These are phyloP conservation scores for Zaprionus camerounensis DNA, from an alignment of 1,140 invertebrate genomes.

Conservation along the genomic window DNA sequence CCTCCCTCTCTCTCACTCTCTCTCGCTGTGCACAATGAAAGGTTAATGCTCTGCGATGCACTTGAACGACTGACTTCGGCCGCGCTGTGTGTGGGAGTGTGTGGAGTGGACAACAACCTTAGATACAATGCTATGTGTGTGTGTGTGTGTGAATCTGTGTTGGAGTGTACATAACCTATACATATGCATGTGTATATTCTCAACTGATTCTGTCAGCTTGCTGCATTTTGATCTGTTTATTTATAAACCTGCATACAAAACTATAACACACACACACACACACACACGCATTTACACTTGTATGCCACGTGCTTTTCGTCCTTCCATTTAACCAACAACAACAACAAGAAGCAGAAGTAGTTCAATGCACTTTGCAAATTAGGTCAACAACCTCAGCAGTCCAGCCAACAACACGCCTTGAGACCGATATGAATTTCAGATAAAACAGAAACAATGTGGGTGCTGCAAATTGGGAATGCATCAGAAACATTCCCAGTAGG, in stretches of 20 bases:
- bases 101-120: constrained; percentile 23
- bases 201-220: background rate
- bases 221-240: constrained; percentile 1
- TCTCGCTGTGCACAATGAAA: constrained; percentile 34
- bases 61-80: constrained; percentile 80
- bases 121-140: constrained; percentile 9
- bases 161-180: background rate
- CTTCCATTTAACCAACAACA: constrained; percentile 22
- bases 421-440: background rate
- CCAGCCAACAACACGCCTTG: background rate
- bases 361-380: constrained; percentile 83
- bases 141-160: background rate
- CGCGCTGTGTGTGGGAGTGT: constrained; percentile 29
- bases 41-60: constrained; percentile 82
- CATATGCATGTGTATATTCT: background rate
- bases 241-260: background rate
- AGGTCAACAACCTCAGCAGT: constrained; percentile 74
- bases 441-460: background rate
- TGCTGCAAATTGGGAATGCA: background rate
- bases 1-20: background rate
- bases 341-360: constrained; percentile 42
- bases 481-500: no score
- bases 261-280: background rate
- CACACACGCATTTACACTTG: background rate
- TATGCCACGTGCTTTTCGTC: constrained; percentile 14